Base-by-base conservation (phyloP, 2,888 invertebrate species). In the Parapristionchus giblindavisi region DNA sequence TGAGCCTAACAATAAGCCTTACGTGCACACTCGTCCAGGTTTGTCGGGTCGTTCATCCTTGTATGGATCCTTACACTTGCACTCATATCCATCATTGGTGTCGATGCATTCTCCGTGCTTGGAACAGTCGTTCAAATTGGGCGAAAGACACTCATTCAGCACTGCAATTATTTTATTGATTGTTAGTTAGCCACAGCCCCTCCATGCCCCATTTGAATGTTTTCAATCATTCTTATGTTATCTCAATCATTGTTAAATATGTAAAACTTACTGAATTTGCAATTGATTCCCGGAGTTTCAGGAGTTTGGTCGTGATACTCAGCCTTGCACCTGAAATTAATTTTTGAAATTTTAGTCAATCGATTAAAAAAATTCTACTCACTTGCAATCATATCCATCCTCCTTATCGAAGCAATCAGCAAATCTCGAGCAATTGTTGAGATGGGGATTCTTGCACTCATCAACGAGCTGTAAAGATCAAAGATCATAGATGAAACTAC, bases 31-130 rank as follows among this genome's bases (percentile, higher is more conserved):
- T 56, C 82, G 72, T 72, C 85, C 85, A 0, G 85, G 80, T 11
- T 73, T 77, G 27, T 78, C 75, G 27, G 83, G 83, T 54, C 78
- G 74, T 70, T 77, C 75, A 60, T 85, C 85, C 29, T 60, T 66
- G 75, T 80, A 81, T 14, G 81, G 82, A 21, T 72, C 51, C 83
- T 85, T 78, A 76, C 80, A 84, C 70, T 84, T 66, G 76, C 88
- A 88, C 14, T 73, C 77, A 78, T 84, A 87, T 34, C 85, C 83
- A 24, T 85, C 87, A 27, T 83, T 83, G 29, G 84, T 81, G 77
- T 88, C 87, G 36, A 85, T 83, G 77, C 88, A 88, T 21, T 81
- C 77, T 27, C 88, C 88, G 58, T 85, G 76, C 75, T 77, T 77
- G 73, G 80, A 77, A 77, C 85, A 86, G 74, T 86, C 82, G 73